These are phyloP conservation scores for Leptestheria dahalacensis DNA, from an alignment of 1,140 invertebrate genomes.

Conservation along the genomic window DNA sequence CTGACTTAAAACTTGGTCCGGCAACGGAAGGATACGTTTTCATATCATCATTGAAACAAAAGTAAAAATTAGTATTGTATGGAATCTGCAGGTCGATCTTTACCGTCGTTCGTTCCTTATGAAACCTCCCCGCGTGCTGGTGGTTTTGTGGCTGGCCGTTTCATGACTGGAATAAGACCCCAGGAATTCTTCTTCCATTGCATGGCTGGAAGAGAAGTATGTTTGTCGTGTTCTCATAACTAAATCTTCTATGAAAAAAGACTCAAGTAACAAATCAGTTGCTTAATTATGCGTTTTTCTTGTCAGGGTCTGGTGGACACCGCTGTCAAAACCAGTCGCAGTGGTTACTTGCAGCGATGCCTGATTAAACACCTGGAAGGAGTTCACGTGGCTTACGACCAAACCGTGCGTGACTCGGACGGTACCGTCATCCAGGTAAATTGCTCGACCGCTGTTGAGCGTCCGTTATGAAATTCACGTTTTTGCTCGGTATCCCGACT, in stretches of 20 bases:
- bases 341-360: conserved; percentile 95
- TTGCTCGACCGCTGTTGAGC: too few species aligned
- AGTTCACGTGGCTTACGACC: conserved; percentile 73
- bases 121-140: conserved; percentile 83
- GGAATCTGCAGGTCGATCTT: conserved; percentile 38
- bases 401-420: conserved; percentile 89
- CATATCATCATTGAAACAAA: too few species aligned
- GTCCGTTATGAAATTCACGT: too few species aligned
- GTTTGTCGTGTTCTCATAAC: conserved; percentile 15
- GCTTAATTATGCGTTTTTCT: conserved; percentile 10
- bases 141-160: conserved; percentile 88
- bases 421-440: conserved; percentile 72
- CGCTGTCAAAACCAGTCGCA: conserved; percentile 77
- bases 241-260: conserved; percentile 7
- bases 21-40: too few species aligned
- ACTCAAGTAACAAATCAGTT: neutral
- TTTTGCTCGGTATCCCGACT: too few species aligned
- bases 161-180: conserved; percentile 92
- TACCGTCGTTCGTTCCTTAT: conserved; percentile 85
- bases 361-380: conserved; percentile 97
- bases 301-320: conserved; percentile 48
- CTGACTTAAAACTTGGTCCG: too few species aligned
- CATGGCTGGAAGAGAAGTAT: conserved; percentile 93
- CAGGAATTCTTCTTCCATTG: conserved; percentile 99
- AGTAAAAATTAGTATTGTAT: too few species aligned